phyloP scores from a whole-genome alignment of 2,113 vertebrate species.

The Gavialis gangeticus region DNA sequence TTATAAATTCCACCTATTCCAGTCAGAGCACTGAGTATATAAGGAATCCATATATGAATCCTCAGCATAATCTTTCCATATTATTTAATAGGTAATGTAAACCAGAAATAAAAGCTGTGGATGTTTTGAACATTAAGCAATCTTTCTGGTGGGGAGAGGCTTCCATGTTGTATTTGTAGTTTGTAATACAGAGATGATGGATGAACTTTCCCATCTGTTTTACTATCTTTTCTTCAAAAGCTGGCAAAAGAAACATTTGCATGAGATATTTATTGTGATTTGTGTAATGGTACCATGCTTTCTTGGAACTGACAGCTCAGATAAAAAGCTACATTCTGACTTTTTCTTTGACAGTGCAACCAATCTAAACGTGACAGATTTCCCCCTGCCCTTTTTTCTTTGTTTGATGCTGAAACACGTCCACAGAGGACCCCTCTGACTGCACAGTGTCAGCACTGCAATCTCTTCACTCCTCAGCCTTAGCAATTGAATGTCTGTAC shows the following conservation, averaged over 20 bases:
- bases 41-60: not conserved
- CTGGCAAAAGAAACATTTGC: too few relatives aligned
- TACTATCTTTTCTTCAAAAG: too few relatives aligned
- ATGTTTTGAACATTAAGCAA: not conserved
- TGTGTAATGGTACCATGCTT: too few relatives aligned
- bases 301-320: too few relatives aligned
- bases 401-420: not conserved
- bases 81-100: not conserved
- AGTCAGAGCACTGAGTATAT: not conserved
- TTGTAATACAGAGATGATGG: not conserved
- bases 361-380: not conserved
- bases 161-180: not conserved
- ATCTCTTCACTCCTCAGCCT: too few relatives aligned
- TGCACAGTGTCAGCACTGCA: not conserved
- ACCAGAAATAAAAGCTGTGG: not conserved
- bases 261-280: too few relatives aligned
- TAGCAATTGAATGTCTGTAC: not conserved
- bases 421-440: not conserved
- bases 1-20: not conserved
- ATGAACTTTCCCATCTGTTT: not conserved
- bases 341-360: too few relatives aligned
- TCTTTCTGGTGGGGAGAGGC: not conserved
- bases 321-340: too few relatives aligned
- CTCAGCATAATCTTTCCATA: not conserved
- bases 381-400: not conserved